Conservation (phyloP, 2,113 vertebrate genomes). For the Scophthalmus maximus region DNA sequence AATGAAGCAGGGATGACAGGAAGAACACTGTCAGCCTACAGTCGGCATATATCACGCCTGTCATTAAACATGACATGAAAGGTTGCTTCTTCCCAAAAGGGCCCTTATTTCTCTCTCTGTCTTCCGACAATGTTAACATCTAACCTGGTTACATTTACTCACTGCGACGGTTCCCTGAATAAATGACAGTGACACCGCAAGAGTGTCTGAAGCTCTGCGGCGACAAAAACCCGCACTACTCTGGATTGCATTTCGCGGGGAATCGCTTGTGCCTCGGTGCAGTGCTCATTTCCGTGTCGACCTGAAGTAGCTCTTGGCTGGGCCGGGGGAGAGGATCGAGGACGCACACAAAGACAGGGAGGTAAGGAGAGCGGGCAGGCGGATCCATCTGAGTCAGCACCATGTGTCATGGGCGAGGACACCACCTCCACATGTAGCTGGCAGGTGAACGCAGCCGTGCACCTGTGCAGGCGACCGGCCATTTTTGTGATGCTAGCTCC, state of each 20-base stretch:
- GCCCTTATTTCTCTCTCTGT: not conserved
- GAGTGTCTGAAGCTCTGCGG: not conserved
- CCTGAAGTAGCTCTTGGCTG: slow-evolving; percentile 37
- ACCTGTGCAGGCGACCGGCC: slow-evolving; percentile 67
- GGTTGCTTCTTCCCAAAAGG: slow-evolving; percentile 6
- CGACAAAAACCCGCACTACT: slow-evolving; percentile 3
- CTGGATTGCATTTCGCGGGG: slow-evolving; percentile 13
- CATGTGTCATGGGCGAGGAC: slow-evolving; percentile 63
- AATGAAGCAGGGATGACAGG: slow-evolving; percentile 12
- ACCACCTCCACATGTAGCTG: slow-evolving; percentile 63
- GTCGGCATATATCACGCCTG: slow-evolving; percentile 28
- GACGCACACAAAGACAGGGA: slow-evolving; percentile 37
- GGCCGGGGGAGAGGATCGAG: slow-evolving; percentile 34
- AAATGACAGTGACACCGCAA: slow-evolving; percentile 7
- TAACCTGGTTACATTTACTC: slow-evolving; percentile 14
- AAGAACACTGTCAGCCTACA: not conserved
- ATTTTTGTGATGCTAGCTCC: slow-evolving; percentile 31
- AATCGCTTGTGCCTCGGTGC: slow-evolving; percentile 19
- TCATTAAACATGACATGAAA: slow-evolving; percentile 39
- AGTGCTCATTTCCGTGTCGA: slow-evolving; percentile 3
- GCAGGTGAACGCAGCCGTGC: slow-evolving; percentile 56
- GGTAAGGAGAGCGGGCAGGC: slow-evolving; percentile 29
- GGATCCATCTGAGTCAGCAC: slow-evolving; percentile 69
- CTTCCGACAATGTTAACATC: not conserved
- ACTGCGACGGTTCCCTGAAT: slow-evolving; percentile 11